Evolutionary conservation across 2,888 invertebrate genomes (phyloP).

Genomic region (Nymphalis c-album): DNA sequence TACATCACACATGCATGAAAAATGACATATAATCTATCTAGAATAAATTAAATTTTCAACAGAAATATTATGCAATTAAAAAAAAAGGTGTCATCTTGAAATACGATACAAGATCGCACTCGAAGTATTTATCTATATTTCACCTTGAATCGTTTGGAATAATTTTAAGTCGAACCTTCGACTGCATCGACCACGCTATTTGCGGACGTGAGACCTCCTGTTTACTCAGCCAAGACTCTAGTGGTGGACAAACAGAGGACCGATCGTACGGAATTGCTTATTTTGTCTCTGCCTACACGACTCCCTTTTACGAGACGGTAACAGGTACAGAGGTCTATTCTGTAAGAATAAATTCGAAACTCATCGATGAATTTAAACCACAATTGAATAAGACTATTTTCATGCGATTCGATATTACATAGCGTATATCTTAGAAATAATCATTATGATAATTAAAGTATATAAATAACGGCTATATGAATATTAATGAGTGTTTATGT

Average conservation of each 20-base stretch:
- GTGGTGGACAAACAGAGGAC: conserved; percentile 79
- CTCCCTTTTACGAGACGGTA: conserved; percentile 75
- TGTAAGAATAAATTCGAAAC: background rate
- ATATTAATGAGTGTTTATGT: no score
- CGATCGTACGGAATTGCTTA: conserved; percentile 80
- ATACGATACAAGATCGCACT: conserved; percentile 45
- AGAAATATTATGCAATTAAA: conserved; percentile 29
- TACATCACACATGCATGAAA: no score
- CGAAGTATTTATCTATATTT: conserved; percentile 51
- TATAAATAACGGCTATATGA: no score
- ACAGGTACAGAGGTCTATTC: conserved; percentile 44
- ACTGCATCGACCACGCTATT: conserved; percentile 76
- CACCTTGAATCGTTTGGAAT: conserved; percentile 55
- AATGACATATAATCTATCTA: background rate
- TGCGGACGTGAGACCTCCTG: conserved; percentile 79
- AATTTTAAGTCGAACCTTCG: conserved; percentile 65
- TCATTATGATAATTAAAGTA: no score
- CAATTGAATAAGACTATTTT: no score
- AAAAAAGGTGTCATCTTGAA: conserved; percentile 42
- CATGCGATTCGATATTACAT: no score
- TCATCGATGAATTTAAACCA: background rate
- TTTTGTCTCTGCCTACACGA: conserved; percentile 79
- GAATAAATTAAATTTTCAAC: background rate
- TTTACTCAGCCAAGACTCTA: conserved; percentile 79
- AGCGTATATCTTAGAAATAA: no score